Evolutionary conservation across 2,888 invertebrate species (phyloP).

Genomic region (Malacosoma neustria): DNA sequence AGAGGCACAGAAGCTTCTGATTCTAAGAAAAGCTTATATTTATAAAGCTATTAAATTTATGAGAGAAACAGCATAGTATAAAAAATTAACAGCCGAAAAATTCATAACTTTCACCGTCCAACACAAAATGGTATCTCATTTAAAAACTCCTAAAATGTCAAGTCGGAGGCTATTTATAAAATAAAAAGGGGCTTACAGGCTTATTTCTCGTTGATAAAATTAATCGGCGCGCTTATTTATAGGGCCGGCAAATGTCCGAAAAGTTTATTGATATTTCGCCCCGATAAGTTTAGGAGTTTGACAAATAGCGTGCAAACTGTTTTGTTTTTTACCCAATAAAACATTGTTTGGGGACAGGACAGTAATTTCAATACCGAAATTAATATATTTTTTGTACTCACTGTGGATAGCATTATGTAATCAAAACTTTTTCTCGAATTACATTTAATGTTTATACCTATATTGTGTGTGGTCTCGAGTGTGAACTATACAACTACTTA

Average conservation of each 20-base stretch:
- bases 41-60: too few species aligned
- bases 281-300: constrained; percentile 10
- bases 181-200: background rate
- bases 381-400: background rate
- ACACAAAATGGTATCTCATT: background rate
- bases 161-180: background rate
- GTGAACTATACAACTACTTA: too few species aligned
- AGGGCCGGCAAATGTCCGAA: constrained; percentile 10
- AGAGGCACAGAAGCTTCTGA: too few species aligned
- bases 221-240: constrained; percentile 13
- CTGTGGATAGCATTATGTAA: too few species aligned
- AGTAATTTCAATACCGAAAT: background rate
- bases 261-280: constrained; percentile 14
- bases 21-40: too few species aligned
- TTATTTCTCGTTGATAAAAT: constrained; percentile 7
- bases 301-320: constrained; percentile 8
- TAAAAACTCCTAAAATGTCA: background rate
- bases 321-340: constrained; percentile 1
- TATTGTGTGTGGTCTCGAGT: too few species aligned
- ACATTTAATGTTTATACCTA: too few species aligned
- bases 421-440: too few species aligned
- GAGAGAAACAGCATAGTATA: too few species aligned
- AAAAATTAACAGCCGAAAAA: too few species aligned
- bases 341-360: background rate
- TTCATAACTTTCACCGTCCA: background rate